Percentiles rank a stretch among this genome's conserved stretches.
phyloP scores from a whole-genome alignment of 2,113 vertebrate species.

The Aphelocoma coerulescens region DNA sequence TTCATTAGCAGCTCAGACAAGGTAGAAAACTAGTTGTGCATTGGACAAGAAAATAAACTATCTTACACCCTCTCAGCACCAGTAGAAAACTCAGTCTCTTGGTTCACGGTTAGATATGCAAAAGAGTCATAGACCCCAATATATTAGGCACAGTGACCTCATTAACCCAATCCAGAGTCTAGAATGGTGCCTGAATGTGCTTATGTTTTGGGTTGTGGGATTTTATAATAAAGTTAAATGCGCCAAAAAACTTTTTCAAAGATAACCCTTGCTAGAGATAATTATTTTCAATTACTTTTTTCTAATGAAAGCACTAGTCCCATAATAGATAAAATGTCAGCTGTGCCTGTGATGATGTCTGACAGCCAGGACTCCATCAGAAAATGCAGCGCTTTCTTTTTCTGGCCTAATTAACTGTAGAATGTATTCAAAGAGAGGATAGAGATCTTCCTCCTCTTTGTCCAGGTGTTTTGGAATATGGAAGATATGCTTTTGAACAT shows the following conservation, averaged over 20 bases:
- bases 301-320: background rate
- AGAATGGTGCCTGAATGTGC: background rate
- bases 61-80: background rate
- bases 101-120: background rate
- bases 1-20: background rate
- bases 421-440: background rate
- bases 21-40: background rate
- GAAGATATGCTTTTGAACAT: background rate
- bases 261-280: background rate
- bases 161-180: background rate
- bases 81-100: background rate
- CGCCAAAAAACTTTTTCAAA: background rate
- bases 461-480: background rate
- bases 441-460: background rate
- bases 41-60: background rate
- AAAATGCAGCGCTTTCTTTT: background rate
- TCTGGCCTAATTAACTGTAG: background rate
- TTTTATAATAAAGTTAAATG: background rate
- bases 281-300: background rate
- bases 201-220: accelerated
- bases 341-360: background rate
- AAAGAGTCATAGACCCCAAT: background rate
- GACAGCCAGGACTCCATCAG: background rate
- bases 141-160: background rate
- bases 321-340: background rate